A percentile compares a stretch with the other conserved stretches of the same genome.
Conservation (phyloP, 2,113 vertebrate species). For the Cacatua alba region DNA sequence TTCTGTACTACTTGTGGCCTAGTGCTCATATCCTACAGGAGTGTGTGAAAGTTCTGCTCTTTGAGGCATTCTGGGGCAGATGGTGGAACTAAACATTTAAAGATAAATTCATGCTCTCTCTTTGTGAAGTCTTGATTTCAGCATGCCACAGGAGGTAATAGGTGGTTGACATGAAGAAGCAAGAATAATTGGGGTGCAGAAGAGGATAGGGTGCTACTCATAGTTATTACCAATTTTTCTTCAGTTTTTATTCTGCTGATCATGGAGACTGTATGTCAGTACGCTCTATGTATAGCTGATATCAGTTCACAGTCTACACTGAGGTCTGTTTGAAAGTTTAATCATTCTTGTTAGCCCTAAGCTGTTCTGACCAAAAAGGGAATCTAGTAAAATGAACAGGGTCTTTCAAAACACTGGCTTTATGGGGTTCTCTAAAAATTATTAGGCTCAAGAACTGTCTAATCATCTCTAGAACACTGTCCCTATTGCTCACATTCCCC, state of each 20-base stretch:
- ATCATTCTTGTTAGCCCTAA: background rate
- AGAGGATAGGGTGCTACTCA: background rate
- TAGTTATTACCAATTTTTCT: background rate
- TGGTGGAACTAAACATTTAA: background rate
- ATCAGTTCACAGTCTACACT: background rate
- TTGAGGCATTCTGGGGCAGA: background rate
- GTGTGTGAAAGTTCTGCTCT: background rate
- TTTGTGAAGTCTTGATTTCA: background rate
- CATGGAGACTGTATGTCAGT: background rate
- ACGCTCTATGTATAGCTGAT: background rate
- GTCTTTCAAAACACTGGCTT: background rate
- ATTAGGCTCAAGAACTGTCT: background rate
- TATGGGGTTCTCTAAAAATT: background rate
- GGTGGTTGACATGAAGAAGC: background rate
- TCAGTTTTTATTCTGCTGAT: background rate
- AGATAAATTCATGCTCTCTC: background rate
- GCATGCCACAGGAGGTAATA: background rate
- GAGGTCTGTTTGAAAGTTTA: background rate
- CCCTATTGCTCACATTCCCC: rapidly evolving
- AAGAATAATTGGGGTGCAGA: background rate
- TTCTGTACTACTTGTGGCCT: background rate
- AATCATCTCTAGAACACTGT: background rate
- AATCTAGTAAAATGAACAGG: background rate
- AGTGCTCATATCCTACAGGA: background rate
- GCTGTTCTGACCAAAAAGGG: background rate